Conservation (phyloP, 64 coral and sea anemone genomes). For the Acropora yongei region DNA sequence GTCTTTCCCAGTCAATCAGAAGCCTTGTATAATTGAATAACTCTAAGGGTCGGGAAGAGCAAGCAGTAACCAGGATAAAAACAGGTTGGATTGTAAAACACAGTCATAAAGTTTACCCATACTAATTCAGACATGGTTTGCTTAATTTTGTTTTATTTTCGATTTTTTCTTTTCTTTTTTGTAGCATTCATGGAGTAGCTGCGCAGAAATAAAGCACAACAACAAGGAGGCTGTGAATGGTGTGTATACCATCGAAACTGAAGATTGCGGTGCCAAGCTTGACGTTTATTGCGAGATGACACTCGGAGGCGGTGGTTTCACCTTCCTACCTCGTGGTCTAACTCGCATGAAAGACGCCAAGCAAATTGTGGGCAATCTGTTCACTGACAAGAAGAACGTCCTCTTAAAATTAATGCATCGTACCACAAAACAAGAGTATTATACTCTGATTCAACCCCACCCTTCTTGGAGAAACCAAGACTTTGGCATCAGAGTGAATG, state of each 20-base stretch:
- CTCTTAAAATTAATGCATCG: constrained; percentile 18
- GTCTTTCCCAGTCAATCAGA: no score
- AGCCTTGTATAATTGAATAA: no score
- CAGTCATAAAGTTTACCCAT: no score
- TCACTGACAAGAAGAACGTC: constrained; percentile 56
- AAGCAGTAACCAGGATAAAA: no score
- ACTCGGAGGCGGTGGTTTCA: neutral
- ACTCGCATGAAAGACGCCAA: neutral
- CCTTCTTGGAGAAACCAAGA: neutral
- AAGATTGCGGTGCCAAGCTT: neutral
- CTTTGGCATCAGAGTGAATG: constrained; percentile 14
- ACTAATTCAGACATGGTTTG: no score
- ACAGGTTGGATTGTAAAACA: no score
- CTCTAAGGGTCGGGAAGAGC: no score
- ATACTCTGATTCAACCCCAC: constrained; percentile 41
- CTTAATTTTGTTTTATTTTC: no score
- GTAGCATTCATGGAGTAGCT: neutral
- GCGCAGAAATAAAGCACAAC: neutral
- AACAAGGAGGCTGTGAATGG: constrained; percentile 20
- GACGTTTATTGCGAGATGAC: constrained; percentile 32
- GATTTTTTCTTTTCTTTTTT: no score
- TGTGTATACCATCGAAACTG: neutral
- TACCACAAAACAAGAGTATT: neutral
- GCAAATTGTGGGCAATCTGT: constrained; percentile 5
- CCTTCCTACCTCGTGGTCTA: constrained; percentile 39